Conservation (phyloP, 2,888 invertebrate genomes). For the Aromia moschata region DNA sequence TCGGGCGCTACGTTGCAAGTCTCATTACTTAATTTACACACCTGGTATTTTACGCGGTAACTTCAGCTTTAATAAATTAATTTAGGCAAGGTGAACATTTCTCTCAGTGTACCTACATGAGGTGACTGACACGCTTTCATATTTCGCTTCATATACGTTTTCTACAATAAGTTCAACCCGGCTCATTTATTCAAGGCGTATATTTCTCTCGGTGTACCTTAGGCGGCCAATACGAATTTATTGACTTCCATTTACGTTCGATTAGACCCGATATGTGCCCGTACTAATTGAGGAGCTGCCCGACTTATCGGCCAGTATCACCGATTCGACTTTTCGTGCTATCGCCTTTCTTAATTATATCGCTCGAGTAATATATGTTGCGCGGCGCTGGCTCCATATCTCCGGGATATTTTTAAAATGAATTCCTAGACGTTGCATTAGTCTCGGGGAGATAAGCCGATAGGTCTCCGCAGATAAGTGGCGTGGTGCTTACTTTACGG, state of each 20-base stretch:
- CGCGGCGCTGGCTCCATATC: slow-evolving; percentile 29
- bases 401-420: slow-evolving; percentile 46
- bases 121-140: too few species aligned
- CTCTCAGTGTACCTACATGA: too few species aligned
- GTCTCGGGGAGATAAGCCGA: slow-evolving; percentile 47
- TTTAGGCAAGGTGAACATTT: too few species aligned
- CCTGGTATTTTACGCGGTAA: too few species aligned
- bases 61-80: too few species aligned
- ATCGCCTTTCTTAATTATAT: slow-evolving; percentile 22
- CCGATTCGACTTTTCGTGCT: slow-evolving; percentile 23
- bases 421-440: slow-evolving; percentile 52
- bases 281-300: slow-evolving; percentile 27
- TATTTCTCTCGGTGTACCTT: too few species aligned
- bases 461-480: slow-evolving; percentile 41
- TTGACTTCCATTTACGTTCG: slow-evolving; percentile 14
- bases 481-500: slow-evolving; percentile 18
- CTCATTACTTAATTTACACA: too few species aligned
- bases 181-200: not conserved
- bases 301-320: slow-evolving; percentile 25
- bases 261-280: slow-evolving; percentile 16
- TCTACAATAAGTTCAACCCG: too few species aligned
- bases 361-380: slow-evolving; percentile 12
- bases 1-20: too few species aligned
- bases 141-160: too few species aligned
- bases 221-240: slow-evolving; percentile 17